Conservation (phyloP, 2,888 invertebrate genomes). For the Cremastinae sp. region DNA sequence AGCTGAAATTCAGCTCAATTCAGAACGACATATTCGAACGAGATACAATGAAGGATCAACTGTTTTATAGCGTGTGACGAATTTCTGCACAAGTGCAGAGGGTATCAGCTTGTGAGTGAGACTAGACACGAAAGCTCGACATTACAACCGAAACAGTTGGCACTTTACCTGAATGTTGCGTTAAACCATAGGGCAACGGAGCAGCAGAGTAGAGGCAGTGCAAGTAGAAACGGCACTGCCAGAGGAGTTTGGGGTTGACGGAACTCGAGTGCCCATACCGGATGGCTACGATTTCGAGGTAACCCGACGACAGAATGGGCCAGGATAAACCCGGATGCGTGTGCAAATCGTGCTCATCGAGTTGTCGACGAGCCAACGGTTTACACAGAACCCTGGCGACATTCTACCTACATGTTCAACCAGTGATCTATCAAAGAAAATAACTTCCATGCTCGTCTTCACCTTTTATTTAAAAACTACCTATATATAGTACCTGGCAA, state of each 20-base stretch:
- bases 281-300: slow-evolving; percentile 52
- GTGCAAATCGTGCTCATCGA: slow-evolving; percentile 55
- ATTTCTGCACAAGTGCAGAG: slow-evolving; percentile 6
- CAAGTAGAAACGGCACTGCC: too few relatives aligned
- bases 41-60: too few relatives aligned
- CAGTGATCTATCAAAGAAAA: too few relatives aligned
- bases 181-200: slow-evolving; percentile 58
- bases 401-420: slow-evolving; percentile 7
- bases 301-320: slow-evolving; percentile 30
- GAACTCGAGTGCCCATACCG: slow-evolving; percentile 47
- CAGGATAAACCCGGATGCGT: slow-evolving; percentile 39
- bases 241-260: slow-evolving; percentile 18
- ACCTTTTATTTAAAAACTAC: too few relatives aligned
- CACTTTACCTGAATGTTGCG: slow-evolving; percentile 66
- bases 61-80: too few relatives aligned
- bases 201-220: too few relatives aligned
- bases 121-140: slow-evolving; percentile 44
- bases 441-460: too few relatives aligned
- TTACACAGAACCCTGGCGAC: slow-evolving; percentile 28
- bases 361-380: slow-evolving; percentile 43
- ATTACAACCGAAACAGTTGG: slow-evolving; percentile 66
- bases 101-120: slow-evolving; percentile 14
- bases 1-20: too few relatives aligned
- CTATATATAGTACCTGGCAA: too few relatives aligned
- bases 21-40: too few relatives aligned